Evolutionary conservation across 2,888 invertebrate genomes (phyloP).

Genomic region (Heliconius cydno): DNA sequence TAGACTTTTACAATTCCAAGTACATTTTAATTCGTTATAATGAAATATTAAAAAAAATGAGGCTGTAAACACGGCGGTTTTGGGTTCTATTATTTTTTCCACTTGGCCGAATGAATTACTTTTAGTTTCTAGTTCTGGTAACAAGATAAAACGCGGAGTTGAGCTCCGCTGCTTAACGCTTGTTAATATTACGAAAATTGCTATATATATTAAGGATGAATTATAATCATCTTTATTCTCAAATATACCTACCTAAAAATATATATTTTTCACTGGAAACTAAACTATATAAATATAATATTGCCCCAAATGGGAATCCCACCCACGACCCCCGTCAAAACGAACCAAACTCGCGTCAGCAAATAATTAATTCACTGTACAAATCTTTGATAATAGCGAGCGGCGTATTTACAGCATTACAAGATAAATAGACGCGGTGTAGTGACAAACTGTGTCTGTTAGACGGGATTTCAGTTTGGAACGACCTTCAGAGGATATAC

Average conservation of each 20-base stretch:
- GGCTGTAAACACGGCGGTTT: not conserved
- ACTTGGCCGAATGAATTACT: not conserved
- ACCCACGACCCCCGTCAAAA: not conserved
- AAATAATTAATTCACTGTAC: slow-evolving; percentile 3
- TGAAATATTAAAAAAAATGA: not conserved
- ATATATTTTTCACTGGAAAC: too few species aligned
- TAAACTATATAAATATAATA: too few species aligned
- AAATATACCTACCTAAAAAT: too few species aligned
- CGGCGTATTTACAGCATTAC: slow-evolving; percentile 4
- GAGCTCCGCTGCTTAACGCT: not conserved
- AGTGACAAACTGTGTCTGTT: slow-evolving; percentile 3
- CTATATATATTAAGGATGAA: too few species aligned
- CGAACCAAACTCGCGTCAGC: not conserved
- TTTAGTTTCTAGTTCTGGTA: not conserved
- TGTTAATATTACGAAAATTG: too few species aligned
- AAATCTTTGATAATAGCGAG: not conserved
- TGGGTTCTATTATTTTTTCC: not conserved
- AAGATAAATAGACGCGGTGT: slow-evolving; percentile 15
- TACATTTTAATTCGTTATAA: not conserved
- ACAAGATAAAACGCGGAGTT: not conserved
- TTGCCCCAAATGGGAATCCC: not conserved
- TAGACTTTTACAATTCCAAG: not conserved
- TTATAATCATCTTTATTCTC: too few species aligned
- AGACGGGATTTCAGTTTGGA: not conserved
- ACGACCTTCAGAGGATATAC: not conserved